phyloP scores from a whole-genome alignment of 2,113 vertebrate genomes.

The Collichthys lucidus region DNA sequence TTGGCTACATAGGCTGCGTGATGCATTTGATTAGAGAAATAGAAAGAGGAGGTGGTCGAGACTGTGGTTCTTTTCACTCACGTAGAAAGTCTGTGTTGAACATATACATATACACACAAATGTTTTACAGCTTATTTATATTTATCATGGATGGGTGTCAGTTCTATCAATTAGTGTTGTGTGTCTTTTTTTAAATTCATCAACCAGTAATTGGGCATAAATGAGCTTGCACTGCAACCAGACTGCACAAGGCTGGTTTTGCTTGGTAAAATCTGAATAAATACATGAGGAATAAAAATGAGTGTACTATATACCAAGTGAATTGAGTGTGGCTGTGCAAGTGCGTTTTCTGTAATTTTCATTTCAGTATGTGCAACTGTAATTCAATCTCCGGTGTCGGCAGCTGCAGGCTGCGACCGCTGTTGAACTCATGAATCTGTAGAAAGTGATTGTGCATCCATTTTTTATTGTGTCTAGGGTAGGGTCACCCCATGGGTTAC shows the following conservation, averaged over 20 bases:
- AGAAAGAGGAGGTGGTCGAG: not conserved
- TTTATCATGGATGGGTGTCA: not conserved
- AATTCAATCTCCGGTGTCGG: slow-evolving; percentile 34
- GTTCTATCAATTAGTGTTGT: slow-evolving; percentile 2
- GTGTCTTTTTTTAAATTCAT: not conserved
- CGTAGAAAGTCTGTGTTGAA: not conserved
- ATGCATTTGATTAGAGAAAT: slow-evolving; percentile 8
- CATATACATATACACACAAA: not conserved
- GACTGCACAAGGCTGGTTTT: not conserved
- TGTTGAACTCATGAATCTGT: not conserved
- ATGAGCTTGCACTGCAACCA: slow-evolving; percentile 12
- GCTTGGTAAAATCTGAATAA: slow-evolving; percentile 1
- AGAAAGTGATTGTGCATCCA: not conserved
- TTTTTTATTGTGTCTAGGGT: not conserved
- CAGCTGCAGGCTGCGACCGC: not conserved
- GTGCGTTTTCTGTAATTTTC: slow-evolving; percentile 47
- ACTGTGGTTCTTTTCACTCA: not conserved
- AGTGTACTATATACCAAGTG: not conserved
- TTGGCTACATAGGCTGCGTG: not conserved
- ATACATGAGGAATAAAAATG: slow-evolving; percentile 2
- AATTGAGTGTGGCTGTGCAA: slow-evolving; percentile 21
- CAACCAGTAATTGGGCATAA: slow-evolving; percentile 24
- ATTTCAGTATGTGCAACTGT: slow-evolving; percentile 61
- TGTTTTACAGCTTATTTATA: not conserved
- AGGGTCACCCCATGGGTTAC: not conserved